Base-by-base conservation (phyloP, 2,113 vertebrate species). In the Meriones unguiculatus region DNA sequence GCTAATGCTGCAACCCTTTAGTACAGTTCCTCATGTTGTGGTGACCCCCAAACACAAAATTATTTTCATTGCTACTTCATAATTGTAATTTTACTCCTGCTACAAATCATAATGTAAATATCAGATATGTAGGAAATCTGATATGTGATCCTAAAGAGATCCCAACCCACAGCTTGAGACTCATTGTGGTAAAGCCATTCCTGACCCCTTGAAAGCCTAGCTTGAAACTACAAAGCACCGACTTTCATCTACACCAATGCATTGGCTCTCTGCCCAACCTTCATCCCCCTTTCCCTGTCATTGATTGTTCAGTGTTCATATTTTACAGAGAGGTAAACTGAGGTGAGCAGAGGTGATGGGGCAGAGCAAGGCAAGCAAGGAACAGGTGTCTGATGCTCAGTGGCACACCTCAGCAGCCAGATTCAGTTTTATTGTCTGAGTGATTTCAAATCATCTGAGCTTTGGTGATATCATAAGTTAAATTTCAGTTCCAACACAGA, bases 181-280 rank as follows among this genome's bases (percentile, higher is more conserved):
- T 38, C n/a, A 18, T n/a, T 38, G n/a, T 73, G 20, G 22, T 28
- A 77, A 12, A 87, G 22, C 17, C 84, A 76, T 2, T 7, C 4
- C 52, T 24, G 2, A 22, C 0, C 28, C 2, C 7, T 13, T 7
- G 5, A 5, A 5, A 1, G 1, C 7, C 12, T 35, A 28, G 2
- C 18, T 30, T 50, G 11, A 6, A 2, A 12, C 50, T 54, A 9
- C 38, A 28, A 5, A 32, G 52, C 10, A 2, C 35, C 25, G 6
- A 35, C 20, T 12, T 32, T 30, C 1, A 1, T 35, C 38, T n/a
- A 13, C 30, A 12, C 18, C 25, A 13, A 5, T 0, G 1, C 0
- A 0, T 0, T 11, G 0, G 24, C 8, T 28, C 35, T 70, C 17
- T 1, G 69, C n/a, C 22, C 0, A 3, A 2, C 2, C 0, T 0